Conservation (phyloP, 2,888 invertebrate genomes). For the Troglohyphantes excavatus region DNA sequence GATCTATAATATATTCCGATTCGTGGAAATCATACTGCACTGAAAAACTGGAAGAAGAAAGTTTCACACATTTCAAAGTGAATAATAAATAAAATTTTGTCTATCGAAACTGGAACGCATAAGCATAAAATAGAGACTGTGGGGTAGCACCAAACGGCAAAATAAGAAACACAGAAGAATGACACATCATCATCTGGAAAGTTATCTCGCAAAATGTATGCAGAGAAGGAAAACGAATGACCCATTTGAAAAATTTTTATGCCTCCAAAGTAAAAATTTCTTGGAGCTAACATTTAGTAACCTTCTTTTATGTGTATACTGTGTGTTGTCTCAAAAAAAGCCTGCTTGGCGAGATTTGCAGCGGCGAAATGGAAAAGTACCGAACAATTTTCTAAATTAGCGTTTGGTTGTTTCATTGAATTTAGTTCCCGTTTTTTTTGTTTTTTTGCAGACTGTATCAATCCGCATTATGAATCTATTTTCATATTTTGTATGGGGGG, state of each 20-base stretch:
- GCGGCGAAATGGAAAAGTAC: too few species aligned
- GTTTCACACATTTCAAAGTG: conserved; percentile 28
- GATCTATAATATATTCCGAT: conserved; percentile 12
- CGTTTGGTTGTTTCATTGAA: too few species aligned
- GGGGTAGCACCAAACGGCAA: conserved; percentile 22
- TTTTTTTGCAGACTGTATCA: too few species aligned
- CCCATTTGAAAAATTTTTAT: conserved; percentile 42
- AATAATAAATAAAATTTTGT: conserved; percentile 40
- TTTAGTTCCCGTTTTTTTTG: too few species aligned
- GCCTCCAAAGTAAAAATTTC: conserved; percentile 1
- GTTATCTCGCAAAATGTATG: conserved; percentile 49
- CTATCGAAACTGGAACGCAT: conserved; percentile 44
- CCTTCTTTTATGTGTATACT: too few species aligned
- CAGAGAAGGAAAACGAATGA: conserved; percentile 30
- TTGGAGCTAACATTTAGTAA: too few species aligned
- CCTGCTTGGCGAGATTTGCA: too few species aligned
- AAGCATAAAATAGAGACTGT: conserved; percentile 36
- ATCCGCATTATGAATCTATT: too few species aligned
- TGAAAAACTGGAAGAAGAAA: conserved; percentile 14
- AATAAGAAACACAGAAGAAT: conserved; percentile 40
- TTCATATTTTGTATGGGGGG: too few species aligned
- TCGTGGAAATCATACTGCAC: conserved; percentile 19
- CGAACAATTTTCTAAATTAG: too few species aligned
- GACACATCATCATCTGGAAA: conserved; percentile 28
- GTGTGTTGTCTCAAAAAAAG: too few species aligned